These are phyloP conservation scores for Brachionus angularis DNA, from an alignment of 1,140 invertebrate species.

Conservation along the genomic window DNA sequence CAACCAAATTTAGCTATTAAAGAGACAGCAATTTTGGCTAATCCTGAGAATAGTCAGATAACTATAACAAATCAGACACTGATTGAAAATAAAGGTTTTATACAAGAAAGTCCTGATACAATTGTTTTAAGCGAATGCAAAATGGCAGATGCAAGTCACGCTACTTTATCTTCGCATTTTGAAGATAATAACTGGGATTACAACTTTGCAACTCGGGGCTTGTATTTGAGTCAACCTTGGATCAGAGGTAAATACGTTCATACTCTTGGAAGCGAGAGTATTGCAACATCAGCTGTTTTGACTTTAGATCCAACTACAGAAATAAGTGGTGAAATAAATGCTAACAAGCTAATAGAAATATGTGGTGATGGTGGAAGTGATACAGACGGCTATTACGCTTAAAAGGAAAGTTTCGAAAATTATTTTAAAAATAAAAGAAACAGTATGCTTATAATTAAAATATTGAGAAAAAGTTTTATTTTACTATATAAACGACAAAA, in stretches of 20 bases:
- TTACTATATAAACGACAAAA: too few species aligned
- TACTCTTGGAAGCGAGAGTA: slow-evolving; percentile 27
- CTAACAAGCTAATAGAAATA: slow-evolving; percentile 19
- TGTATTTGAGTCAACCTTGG: slow-evolving; percentile 39
- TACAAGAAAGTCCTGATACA: slow-evolving; percentile 4
- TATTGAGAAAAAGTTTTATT: too few species aligned
- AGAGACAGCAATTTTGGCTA: neutral
- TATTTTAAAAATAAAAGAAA: too few species aligned
- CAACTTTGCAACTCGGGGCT: slow-evolving; percentile 4
- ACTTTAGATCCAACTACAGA: slow-evolving; percentile 33
- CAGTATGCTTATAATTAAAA: too few species aligned
- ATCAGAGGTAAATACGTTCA: slow-evolving; percentile 8
- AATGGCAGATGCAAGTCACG: neutral
- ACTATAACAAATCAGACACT: neutral
- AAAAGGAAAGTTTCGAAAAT: too few species aligned
- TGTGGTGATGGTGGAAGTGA: slow-evolving; percentile 4
- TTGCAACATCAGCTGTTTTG: slow-evolving; percentile 8
- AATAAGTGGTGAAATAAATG: slow-evolving; percentile 8
- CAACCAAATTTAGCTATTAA: neutral
- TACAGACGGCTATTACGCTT: slow-evolving; percentile 35
- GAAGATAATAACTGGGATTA: slow-evolving; percentile 39
- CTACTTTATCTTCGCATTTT: slow-evolving; percentile 40
- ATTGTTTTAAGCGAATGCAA: neutral
- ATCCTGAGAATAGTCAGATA: neutral
- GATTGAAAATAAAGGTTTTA: slow-evolving; percentile 21